Percentiles rank a stretch among this genome's conserved stretches.
phyloP scores from a whole-genome alignment of 2,113 vertebrate genomes.

The Grammomys dolichurus region DNA sequence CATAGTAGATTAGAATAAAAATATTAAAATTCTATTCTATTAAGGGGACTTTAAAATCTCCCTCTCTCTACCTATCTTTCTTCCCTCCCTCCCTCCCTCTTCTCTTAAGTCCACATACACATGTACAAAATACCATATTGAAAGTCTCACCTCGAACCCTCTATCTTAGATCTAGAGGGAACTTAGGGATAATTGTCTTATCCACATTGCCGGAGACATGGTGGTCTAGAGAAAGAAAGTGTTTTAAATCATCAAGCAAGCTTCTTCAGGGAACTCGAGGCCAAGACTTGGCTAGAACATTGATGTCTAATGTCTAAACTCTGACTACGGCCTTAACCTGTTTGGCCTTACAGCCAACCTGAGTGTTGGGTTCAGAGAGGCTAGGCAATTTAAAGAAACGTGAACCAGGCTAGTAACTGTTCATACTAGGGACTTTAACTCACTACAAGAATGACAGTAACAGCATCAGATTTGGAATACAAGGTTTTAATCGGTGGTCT shows the following conservation, averaged over 20 bases:
- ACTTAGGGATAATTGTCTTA: background rate
- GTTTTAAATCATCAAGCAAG: background rate
- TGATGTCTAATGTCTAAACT: background rate
- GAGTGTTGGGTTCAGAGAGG: background rate
- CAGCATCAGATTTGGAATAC: background rate
- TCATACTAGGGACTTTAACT: background rate
- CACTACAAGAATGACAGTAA: background rate
- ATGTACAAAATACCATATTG: background rate
- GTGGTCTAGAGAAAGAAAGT: background rate
- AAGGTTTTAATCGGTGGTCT: background rate
- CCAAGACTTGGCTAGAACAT: background rate
- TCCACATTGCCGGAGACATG: background rate
- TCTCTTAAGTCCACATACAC: too few species aligned
- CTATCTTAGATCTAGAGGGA: background rate
- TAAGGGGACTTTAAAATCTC: constrained; percentile 31
- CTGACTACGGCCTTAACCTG: background rate
- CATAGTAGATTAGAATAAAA: constrained; percentile 60
- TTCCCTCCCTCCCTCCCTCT: background rate
- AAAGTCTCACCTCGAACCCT: background rate
- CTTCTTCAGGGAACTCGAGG: background rate
- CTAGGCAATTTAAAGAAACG: background rate
- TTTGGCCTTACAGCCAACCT: background rate
- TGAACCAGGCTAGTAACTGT: background rate
- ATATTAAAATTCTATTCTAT: constrained; percentile 73
- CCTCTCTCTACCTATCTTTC: background rate